Conservation (phyloP, 2,888 invertebrate species). For the Enoplolaimus lenunculus region DNA sequence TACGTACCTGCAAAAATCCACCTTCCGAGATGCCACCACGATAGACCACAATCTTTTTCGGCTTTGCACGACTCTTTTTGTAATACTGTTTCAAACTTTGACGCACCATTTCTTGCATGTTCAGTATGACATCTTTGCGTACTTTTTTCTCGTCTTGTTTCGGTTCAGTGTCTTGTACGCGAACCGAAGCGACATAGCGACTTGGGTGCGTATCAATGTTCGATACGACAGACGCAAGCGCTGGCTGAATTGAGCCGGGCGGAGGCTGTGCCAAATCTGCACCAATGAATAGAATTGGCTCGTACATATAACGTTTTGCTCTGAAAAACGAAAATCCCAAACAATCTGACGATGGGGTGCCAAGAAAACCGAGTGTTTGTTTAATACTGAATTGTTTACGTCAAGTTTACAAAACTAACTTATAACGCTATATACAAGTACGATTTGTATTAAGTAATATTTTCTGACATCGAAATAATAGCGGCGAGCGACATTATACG, state of each 20-base stretch:
- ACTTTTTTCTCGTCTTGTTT: neutral
- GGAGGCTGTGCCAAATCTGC: constrained; percentile 15
- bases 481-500: too few relatives aligned
- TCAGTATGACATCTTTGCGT: constrained; percentile 33
- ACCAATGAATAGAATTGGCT: constrained; percentile 3
- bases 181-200: constrained; percentile 51
- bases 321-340: constrained; percentile 8
- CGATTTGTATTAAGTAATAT: too few relatives aligned
- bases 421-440: too few relatives aligned
- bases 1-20: constrained; percentile 34
- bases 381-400: too few relatives aligned
- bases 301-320: neutral
- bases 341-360: too few relatives aligned
- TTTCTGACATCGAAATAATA: too few relatives aligned
- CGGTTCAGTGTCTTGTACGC: constrained; percentile 53
- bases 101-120: constrained; percentile 33
- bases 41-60: constrained; percentile 36
- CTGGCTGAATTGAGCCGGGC: constrained; percentile 4
- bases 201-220: constrained; percentile 37
- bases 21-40: constrained; percentile 37
- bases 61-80: constrained; percentile 27
- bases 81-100: constrained; percentile 33
- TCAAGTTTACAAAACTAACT: too few relatives aligned
- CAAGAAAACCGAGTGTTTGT: too few relatives aligned
- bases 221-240: constrained; percentile 30